These are phyloP conservation scores for Takifugu rubripes DNA, from an alignment of 2,797 vertebrate species.

Conservation along the genomic window DNA sequence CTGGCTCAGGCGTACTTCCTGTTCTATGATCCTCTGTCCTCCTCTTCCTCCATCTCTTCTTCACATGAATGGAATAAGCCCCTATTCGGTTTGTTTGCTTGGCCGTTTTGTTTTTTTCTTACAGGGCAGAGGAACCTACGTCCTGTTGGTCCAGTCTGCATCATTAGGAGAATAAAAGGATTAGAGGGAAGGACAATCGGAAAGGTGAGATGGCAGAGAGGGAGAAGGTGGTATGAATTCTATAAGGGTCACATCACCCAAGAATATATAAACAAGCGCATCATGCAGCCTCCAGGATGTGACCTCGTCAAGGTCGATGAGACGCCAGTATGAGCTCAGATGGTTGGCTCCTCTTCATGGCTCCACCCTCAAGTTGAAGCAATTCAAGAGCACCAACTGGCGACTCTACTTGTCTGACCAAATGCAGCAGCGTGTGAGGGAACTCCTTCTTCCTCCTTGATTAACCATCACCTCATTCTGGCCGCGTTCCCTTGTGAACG, in stretches of 20 bases:
- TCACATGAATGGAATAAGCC: constrained; percentile 5
- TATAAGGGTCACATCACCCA: neutral
- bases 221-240: neutral
- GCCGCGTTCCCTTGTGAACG: constrained; percentile 6
- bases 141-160: constrained; percentile 19
- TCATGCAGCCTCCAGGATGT: constrained; percentile 1
- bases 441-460: constrained; percentile 4
- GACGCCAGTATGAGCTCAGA: constrained; percentile 1
- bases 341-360: neutral
- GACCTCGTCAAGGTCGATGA: neutral
- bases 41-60: neutral
- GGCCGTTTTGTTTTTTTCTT: neutral
- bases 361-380: neutral
- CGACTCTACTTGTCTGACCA: neutral
- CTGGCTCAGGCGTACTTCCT: constrained; percentile 11
- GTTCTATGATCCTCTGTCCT: constrained; percentile 3
- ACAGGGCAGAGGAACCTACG: constrained; percentile 22
- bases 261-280: constrained; percentile 2
- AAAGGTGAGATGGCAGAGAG: constrained; percentile 5
- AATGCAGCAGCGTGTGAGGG: constrained; percentile 5
- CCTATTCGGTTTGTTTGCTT: neutral
- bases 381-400: constrained; percentile 3
- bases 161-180: constrained; percentile 9
- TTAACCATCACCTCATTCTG: constrained; percentile 2
- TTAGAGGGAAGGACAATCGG: constrained; percentile 13